phyloP scores from a whole-genome alignment of 2,888 invertebrate genomes.

The Rhodophaea formosa region DNA sequence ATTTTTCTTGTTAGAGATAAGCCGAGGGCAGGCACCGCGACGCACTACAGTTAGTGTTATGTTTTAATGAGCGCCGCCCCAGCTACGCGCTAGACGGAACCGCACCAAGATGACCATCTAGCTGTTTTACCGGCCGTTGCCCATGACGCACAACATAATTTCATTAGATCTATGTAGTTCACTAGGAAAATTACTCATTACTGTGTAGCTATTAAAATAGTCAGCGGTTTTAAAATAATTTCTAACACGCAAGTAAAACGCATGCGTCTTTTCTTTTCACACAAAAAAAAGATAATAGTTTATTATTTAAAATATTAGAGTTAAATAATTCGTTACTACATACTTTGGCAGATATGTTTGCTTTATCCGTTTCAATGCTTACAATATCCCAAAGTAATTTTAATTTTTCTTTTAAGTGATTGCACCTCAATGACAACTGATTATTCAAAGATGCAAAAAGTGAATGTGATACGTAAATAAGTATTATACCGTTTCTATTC shows the following conservation, averaged over 20 bases:
- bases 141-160: constrained; percentile 17
- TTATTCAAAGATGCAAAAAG: constrained; percentile 37
- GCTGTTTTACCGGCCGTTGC: constrained; percentile 35
- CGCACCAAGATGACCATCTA: constrained; percentile 39
- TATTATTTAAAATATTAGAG: no score
- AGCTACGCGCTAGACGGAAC: constrained; percentile 47
- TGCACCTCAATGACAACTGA: constrained; percentile 17
- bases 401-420: background rate
- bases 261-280: no score
- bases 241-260: no score
- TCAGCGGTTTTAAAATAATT: background rate
- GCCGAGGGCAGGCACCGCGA: constrained; percentile 50
- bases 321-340: no score
- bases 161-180: constrained; percentile 9
- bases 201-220: background rate
- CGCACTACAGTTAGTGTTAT: constrained; percentile 60
- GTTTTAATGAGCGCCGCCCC: constrained; percentile 48
- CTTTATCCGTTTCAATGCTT: background rate
- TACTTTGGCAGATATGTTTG: no score
- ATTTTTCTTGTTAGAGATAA: constrained; percentile 30
- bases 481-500: constrained; percentile 44
- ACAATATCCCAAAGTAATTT: background rate
- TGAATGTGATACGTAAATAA: constrained; percentile 41
- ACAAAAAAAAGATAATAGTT: no score
- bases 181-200: constrained; percentile 8